Percentiles rank a stretch among this genome's conserved stretches.
These are phyloP conservation scores for Oreotragus oreotragus DNA, from an alignment of 2,113 vertebrate species.

Conservation along the genomic window DNA sequence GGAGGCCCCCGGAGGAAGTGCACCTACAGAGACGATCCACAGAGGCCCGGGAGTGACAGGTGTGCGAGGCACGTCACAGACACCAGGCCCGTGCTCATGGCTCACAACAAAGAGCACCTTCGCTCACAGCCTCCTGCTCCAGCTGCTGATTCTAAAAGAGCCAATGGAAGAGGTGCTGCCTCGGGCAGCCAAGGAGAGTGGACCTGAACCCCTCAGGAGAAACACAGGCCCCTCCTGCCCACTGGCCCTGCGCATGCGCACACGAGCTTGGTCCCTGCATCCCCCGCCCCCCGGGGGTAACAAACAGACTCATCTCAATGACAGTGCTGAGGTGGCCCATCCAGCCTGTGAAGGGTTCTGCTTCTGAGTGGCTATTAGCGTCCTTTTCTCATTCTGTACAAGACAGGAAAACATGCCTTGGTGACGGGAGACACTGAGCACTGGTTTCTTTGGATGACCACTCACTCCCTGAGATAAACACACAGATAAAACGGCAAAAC, in stretches of 20 bases:
- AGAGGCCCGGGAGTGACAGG: no score
- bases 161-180: not conserved
- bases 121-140: not conserved
- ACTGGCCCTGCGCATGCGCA: not conserved
- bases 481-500: not conserved
- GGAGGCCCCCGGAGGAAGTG: rapidly evolving
- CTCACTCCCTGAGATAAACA: not conserved
- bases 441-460: not conserved
- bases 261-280: not conserved
- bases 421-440: not conserved
- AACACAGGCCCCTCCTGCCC: not conserved
- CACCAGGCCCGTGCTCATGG: rapidly evolving
- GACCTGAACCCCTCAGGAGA: not conserved
- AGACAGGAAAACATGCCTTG: rapidly evolving
- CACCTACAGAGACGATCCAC: not conserved
- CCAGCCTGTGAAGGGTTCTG: not conserved
- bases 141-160: not conserved
- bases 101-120: not conserved
- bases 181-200: not conserved
- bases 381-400: not conserved
- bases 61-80: not conserved
- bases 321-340: not conserved
- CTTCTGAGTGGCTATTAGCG: not conserved
- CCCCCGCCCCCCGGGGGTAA: rapidly evolving
- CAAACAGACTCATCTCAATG: not conserved